phyloP scores from a whole-genome alignment of 2,888 invertebrate species.

The Argynnis bischoffii region DNA sequence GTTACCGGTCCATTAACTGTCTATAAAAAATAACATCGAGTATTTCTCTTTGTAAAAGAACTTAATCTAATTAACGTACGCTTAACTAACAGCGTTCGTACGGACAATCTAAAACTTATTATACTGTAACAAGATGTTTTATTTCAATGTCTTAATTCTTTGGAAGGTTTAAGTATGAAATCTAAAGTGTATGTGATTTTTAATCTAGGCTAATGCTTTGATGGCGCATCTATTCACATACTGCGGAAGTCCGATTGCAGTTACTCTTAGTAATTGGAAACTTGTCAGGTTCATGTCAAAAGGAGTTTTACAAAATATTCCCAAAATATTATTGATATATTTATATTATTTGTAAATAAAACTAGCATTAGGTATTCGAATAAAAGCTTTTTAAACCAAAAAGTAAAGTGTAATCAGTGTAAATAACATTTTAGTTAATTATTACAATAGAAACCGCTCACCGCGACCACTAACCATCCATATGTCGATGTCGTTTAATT shows the following conservation, averaged over 20 bases:
- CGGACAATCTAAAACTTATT: not conserved
- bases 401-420: not conserved
- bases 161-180: not conserved
- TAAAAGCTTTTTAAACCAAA: too few relatives aligned
- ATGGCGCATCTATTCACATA: slow-evolving; percentile 31
- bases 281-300: not conserved
- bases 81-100: too few relatives aligned
- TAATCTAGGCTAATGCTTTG: slow-evolving; percentile 34
- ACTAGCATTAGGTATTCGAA: too few relatives aligned
- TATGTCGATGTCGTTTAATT: slow-evolving; percentile 9
- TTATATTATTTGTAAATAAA: not conserved
- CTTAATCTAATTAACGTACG: too few relatives aligned
- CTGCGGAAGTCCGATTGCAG: slow-evolving; percentile 20
- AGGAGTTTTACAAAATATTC: not conserved
- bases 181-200: slow-evolving; percentile 20
- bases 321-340: not conserved
- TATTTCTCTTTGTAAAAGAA: too few relatives aligned
- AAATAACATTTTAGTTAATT: not conserved
- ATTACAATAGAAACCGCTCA: not conserved
- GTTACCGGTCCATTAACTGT: too few relatives aligned
- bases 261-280: slow-evolving; percentile 18
- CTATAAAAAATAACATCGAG: too few relatives aligned
- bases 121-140: not conserved
- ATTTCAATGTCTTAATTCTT: not conserved
- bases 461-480: not conserved